These are phyloP conservation scores for Pediacus dermestoides DNA, from an alignment of 2,888 invertebrate genomes.

Conservation along the genomic window DNA sequence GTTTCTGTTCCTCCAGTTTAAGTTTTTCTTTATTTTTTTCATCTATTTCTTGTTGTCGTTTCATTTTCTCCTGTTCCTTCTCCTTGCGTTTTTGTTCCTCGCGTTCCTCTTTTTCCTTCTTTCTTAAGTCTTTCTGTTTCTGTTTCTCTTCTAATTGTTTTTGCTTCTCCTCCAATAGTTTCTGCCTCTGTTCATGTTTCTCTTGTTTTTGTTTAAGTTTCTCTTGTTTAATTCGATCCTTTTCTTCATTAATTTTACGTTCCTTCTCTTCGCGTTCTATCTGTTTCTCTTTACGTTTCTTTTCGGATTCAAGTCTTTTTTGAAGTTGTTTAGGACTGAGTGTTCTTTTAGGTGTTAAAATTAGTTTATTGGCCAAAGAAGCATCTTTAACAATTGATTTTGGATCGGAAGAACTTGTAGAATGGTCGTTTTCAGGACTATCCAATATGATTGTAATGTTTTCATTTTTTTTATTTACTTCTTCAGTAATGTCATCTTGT, in stretches of 20 bases:
- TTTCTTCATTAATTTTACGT: conserved; percentile 47
- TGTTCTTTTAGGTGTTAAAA: conserved; percentile 35
- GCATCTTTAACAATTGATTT: too few species aligned
- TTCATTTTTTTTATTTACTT: too few species aligned
- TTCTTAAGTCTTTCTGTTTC: conserved; percentile 42
- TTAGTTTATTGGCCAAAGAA: conserved; percentile 17
- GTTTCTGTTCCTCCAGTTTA: conserved; percentile 71
- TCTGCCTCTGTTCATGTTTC: conserved; percentile 49
- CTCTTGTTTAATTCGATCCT: conserved; percentile 53
- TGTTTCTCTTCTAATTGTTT: conserved; percentile 30
- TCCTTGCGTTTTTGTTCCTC: conserved; percentile 53
- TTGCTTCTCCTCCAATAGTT: conserved; percentile 51
- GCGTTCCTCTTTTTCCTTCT: conserved; percentile 46
- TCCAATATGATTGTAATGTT: too few species aligned
- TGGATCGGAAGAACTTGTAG: too few species aligned
- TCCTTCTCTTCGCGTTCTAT: conserved; percentile 47
- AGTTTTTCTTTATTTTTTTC: conserved; percentile 62
- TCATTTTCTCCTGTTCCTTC: conserved; percentile 59
- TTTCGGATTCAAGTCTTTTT: conserved; percentile 48
- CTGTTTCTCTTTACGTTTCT: conserved; percentile 44
- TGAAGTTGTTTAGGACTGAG: conserved; percentile 49
- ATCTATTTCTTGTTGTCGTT: conserved; percentile 52
- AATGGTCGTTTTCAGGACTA: too few species aligned
- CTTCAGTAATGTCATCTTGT: too few species aligned
- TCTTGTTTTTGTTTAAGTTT: conserved; percentile 45